phyloP scores from a whole-genome alignment of 1,140 invertebrate genomes.

The Manduca sexta region DNA sequence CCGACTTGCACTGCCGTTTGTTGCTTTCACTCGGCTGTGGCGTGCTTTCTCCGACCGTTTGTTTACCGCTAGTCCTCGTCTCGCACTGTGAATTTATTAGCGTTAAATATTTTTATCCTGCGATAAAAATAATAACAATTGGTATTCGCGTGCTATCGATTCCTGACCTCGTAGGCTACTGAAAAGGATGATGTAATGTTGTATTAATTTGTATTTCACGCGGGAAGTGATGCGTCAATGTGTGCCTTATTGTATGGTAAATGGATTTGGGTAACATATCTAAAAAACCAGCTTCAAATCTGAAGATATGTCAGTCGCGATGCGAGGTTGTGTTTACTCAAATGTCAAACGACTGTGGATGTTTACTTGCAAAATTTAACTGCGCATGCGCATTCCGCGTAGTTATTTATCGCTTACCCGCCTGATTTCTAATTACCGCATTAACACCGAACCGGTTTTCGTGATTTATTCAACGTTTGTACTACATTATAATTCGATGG shows the following conservation, averaged over 20 bases:
- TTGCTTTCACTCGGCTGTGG: conserved; percentile 58
- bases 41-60: conserved; percentile 61
- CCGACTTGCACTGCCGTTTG: conserved; percentile 34
- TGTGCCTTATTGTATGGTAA: too few relatives aligned
- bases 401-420: conserved; percentile 14
- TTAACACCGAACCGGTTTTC: conserved; percentile 10
- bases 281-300: too few relatives aligned
- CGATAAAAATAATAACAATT: not conserved
- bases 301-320: too few relatives aligned
- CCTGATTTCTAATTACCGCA: conserved; percentile 21
- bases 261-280: too few relatives aligned
- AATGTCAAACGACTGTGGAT: too few relatives aligned
- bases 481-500: not conserved
- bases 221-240: too few relatives aligned
- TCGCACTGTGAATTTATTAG: conserved; percentile 15
- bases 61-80: conserved; percentile 58
- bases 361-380: conserved; percentile 9
- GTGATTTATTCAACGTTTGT: not conserved
- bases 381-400: conserved; percentile 36
- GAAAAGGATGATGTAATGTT: conserved; percentile 15
- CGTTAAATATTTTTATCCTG: not conserved
- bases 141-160: conserved; percentile 14
- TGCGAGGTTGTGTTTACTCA: not conserved
- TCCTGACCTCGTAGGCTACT: conserved; percentile 15
- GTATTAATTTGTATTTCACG: too few relatives aligned